Percentiles rank a stretch among this genome's conserved stretches.
These are phyloP conservation scores for Rhagonycha lutea DNA, from an alignment of 2,888 invertebrate species.

Conservation along the genomic window DNA sequence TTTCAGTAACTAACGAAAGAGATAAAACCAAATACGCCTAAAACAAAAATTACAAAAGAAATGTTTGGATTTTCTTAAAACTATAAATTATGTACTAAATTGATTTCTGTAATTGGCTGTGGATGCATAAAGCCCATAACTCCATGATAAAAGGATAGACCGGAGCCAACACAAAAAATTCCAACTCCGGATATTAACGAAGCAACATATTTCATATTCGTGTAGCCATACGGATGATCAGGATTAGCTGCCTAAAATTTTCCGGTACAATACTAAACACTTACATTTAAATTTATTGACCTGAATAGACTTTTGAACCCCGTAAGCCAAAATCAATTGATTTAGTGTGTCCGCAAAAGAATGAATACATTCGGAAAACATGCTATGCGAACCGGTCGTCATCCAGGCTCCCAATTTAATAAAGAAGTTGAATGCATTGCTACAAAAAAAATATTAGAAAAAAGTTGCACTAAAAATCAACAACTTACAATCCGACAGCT, in stretches of 20 bases:
- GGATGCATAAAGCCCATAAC: constrained; percentile 87
- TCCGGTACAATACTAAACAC: background rate
- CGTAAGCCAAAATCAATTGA: constrained; percentile 92
- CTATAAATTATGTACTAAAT: constrained; percentile 72
- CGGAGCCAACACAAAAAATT: constrained; percentile 97
- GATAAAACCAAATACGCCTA: constrained; percentile 88
- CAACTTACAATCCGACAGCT: constrained; percentile 83
- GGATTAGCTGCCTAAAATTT: constrained; percentile 66
- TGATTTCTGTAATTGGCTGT: constrained; percentile 79
- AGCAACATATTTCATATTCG: constrained; percentile 96
- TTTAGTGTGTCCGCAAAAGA: constrained; percentile 95
- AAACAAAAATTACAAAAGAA: constrained; percentile 25
- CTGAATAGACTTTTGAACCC: constrained; percentile 93
- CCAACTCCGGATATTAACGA: constrained; percentile 97
- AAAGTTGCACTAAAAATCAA: background rate
- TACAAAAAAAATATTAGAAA: constrained; percentile 56
- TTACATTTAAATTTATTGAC: constrained; percentile 50
- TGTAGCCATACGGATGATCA: constrained; percentile 92
- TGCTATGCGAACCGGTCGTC: constrained; percentile 93
- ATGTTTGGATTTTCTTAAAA: background rate
- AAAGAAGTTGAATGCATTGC: constrained; percentile 87
- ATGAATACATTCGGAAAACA: constrained; percentile 96
- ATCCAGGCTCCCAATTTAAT: constrained; percentile 91
- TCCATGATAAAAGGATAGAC: constrained; percentile 94
- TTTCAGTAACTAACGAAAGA: constrained; percentile 87